Base-by-base conservation (phyloP, 2,113 vertebrate species). In the Chascanopsetta lugubris region DNA sequence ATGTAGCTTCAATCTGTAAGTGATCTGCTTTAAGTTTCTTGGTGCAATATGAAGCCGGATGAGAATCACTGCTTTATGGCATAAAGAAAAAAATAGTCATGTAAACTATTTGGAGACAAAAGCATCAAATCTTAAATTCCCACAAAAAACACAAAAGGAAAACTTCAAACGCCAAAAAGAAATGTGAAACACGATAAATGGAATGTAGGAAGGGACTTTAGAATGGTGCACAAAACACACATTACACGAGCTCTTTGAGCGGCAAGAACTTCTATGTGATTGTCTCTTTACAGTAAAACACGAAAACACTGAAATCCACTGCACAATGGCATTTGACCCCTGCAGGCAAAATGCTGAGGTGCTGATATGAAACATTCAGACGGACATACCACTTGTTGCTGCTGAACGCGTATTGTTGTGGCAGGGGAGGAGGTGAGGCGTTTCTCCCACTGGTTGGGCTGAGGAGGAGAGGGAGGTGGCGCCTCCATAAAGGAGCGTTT, bases 401-500 rank as follows among this genome's bases (percentile, higher is more conserved):
- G 95, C 56, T 94, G 96, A 64, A 94, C 84, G 63, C 94, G 94
- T 88, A 94, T 91, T 89, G 94, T 89, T 90, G 95, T 91, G 81
- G 94, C 94, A 86, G 96, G 96, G 77, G 97, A 96, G 91, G 95
- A 94, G 88, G 95, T 95, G 93, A 97, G 94, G 64, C 96, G 97
- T 90, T 97, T 98, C 91, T 99, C 96, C 97, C 97, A 99, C 90
- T 96, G 96, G 93, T 93, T 97, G 80, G 94, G 80, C 68, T 88
- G 89, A 73, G 89, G 96, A 91, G 95, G 96, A 85, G 96, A 96
- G 70, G 98, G 95, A 8, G 97, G 96, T 72, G 94, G 94, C 70
- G 97, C 97, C 90, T 97, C 97, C 97, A 99, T 98, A 95, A 99
- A 99, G 94, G 92, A 97, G 93, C 97, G 96, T 92, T 99, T 99